Evolutionary conservation across 2,888 invertebrate species (phyloP).

Genomic region (Hanleya hanleyi): DNA sequence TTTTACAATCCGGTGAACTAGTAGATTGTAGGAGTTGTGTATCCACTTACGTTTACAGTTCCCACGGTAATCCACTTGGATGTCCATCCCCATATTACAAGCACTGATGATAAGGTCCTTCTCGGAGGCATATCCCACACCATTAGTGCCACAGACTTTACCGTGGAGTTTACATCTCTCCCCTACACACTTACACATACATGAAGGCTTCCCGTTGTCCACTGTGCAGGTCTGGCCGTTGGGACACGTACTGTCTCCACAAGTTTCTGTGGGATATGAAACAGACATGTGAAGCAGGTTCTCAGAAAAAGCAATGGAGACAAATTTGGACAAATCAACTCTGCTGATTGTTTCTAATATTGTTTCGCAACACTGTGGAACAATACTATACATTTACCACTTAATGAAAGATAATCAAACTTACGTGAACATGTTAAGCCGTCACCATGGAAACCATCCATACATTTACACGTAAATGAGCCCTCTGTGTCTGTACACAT

Average conservation of each 20-base stretch:
- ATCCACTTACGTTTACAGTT: not conserved
- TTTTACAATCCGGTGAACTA: too few relatives aligned
- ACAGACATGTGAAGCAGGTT: not conserved
- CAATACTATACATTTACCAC: too few relatives aligned
- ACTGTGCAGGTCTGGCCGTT: not conserved
- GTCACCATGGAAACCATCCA: not conserved
- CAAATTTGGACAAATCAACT: too few relatives aligned
- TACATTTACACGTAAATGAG: not conserved
- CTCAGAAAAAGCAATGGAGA: too few relatives aligned
- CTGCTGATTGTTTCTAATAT: too few relatives aligned
- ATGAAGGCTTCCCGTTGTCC: not conserved
- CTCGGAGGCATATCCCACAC: not conserved
- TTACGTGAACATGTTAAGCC: not conserved
- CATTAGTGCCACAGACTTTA: slow-evolving; percentile 8
- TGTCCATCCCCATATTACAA: not conserved
- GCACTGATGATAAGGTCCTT: not conserved
- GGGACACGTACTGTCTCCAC: not conserved
- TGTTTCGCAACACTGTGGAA: too few relatives aligned
- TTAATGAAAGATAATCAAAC: too few relatives aligned
- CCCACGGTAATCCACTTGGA: slow-evolving; percentile 1
- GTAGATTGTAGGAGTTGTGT: not conserved
- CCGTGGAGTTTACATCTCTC: not conserved
- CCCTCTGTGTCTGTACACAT: not conserved
- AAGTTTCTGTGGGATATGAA: not conserved
- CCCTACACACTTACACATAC: not conserved